Conservation (phyloP, 2,797 vertebrate species). For the Cyclopterus lumpus region DNA sequence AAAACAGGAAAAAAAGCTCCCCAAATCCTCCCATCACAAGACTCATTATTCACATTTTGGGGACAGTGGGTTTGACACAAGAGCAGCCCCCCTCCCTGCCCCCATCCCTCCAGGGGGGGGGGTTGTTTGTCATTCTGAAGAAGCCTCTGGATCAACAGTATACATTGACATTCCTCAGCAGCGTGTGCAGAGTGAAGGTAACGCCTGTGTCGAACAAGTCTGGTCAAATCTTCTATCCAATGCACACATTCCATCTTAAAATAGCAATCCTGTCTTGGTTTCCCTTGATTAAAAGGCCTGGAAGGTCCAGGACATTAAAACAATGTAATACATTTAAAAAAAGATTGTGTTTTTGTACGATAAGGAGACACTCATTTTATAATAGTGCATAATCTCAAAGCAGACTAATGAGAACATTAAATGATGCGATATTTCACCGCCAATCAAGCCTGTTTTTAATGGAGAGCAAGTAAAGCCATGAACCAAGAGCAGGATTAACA, state of each 20-base stretch:
- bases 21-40: neutral
- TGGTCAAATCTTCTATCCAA: conserved; percentile 20
- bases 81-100: neutral
- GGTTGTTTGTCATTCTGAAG: conserved; percentile 28
- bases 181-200: neutral
- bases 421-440: conserved; percentile 46
- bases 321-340: too few species aligned
- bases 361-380: neutral
- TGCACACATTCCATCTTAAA: conserved; percentile 12
- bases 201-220: conserved; percentile 33
- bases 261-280: neutral
- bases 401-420: neutral
- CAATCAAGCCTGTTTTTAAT: neutral
- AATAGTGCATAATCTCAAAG: neutral
- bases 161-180: conserved; percentile 67
- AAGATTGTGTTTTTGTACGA: neutral
- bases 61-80: neutral
- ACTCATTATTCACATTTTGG: neutral
- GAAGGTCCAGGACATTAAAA: neutral
- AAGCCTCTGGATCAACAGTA: conserved; percentile 28
- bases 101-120: conserved; percentile 11
- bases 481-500: conserved; percentile 4
- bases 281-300: neutral
- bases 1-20: neutral
- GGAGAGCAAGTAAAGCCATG: neutral